Base-by-base conservation (phyloP, 2,888 invertebrate genomes). In the Acronicta alni region DNA sequence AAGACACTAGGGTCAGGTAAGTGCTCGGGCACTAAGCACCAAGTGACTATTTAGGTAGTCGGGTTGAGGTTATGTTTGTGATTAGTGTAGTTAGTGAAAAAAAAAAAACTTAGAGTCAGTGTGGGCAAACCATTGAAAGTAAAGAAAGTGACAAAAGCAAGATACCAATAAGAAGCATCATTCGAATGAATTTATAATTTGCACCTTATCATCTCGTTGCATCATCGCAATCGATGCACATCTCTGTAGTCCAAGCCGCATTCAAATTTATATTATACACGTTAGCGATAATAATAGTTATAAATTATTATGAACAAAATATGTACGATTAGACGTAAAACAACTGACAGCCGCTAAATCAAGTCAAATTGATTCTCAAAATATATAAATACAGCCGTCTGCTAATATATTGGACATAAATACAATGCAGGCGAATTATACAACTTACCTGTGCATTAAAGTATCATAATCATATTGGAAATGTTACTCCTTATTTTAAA, bases 181-280 rank as follows among this genome's bases (percentile, higher is more conserved):
- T 62, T 65, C 59, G 59, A 77, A 80, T 72, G 70, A 66, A 76
- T 75, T 26, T 30, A 69, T 79, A 77, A 75, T 76, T 76, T 85
- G 89, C 90, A 94, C 93, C 93, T 93, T 94, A 91, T 93, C 90
- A 89, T 93, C 93, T 87, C 91, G 93, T 92, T 94, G 93, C 93
- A 93, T 93, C 91, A 92, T 91, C 89, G 84, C 82, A 88, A 88
- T 81, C 76, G 80, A 79, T 84, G 84, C 72, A 72, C 91, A 93
- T 92, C 86, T 83, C 89, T 92, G 89, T 71, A 83, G 83, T 81
- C 77, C 72, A 67, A 84, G 89, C 87, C 75, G 92, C 92, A 81
- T 91, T 88, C 88, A 91, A 90, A 83, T 80, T 74, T 81, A 68
- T 73, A n/a, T n/a, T n/a, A 76, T 67, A 80, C 67, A 82, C 60